phyloP scores from a whole-genome alignment of 2,113 vertebrate genomes.

The Tiliqua scincoides region DNA sequence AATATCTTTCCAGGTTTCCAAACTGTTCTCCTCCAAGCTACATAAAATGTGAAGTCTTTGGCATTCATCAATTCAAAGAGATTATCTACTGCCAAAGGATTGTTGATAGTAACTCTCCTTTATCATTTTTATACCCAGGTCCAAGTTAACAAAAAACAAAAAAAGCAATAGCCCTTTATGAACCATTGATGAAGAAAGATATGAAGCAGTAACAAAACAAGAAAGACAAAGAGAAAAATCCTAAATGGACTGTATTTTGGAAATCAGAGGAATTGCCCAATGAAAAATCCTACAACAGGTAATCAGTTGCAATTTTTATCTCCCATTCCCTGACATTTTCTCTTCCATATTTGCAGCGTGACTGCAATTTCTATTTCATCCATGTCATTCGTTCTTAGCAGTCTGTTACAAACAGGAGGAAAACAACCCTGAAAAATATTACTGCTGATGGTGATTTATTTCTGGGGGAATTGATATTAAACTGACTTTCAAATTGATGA shows the following conservation, averaged over 20 bases:
- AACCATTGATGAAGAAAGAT: slow-evolving; percentile 47
- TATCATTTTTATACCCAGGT: slow-evolving; percentile 25
- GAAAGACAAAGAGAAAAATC: background rate
- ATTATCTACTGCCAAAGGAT: background rate
- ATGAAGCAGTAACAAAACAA: background rate
- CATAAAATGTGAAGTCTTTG: background rate
- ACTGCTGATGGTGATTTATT: slow-evolving; percentile 38
- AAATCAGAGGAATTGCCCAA: slow-evolving; percentile 26
- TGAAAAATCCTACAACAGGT: slow-evolving; percentile 58
- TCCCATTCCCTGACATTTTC: background rate
- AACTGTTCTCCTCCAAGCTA: background rate
- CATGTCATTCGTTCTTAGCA: slow-evolving; percentile 13
- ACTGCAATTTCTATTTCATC: slow-evolving; percentile 34
- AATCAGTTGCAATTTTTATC: slow-evolving; percentile 48
- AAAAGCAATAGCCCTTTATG: background rate
- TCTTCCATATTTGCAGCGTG: background rate
- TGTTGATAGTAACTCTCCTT: background rate
- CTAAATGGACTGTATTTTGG: slow-evolving; percentile 16
- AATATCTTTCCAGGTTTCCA: background rate
- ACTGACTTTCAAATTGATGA: slow-evolving; percentile 48
- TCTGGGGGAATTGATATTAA: slow-evolving; percentile 24
- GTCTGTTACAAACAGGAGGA: background rate
- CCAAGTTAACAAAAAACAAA: background rate
- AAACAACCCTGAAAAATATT: slow-evolving; percentile 44
- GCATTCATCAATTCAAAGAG: background rate